These are phyloP conservation scores for Stigmatopora nigra DNA, from an alignment of 2,113 vertebrate species.

Conservation along the genomic window DNA sequence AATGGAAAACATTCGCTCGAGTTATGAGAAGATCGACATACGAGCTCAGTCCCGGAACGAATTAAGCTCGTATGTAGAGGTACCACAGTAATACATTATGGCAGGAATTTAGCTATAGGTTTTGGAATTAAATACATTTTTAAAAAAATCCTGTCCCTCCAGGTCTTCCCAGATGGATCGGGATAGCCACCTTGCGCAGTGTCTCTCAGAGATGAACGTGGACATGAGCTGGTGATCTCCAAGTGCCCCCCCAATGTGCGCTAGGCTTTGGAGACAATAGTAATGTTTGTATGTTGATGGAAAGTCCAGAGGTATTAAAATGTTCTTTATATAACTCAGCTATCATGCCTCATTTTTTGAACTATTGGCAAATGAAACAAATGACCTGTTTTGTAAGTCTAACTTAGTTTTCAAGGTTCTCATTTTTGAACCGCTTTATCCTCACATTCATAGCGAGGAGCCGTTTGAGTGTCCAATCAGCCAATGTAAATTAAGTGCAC, in stretches of 20 bases:
- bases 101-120: not conserved
- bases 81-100: too few relatives aligned
- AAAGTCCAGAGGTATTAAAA: not conserved
- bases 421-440: too few relatives aligned
- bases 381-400: too few relatives aligned
- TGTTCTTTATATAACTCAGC: not conserved
- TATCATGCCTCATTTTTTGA: not conserved
- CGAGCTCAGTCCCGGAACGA: too few relatives aligned
- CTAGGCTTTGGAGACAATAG: not conserved
- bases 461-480: too few relatives aligned
- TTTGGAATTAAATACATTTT: not conserved
- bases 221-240: constrained; percentile 77
- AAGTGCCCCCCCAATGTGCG: not conserved
- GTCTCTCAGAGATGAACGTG: constrained; percentile 78
- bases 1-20: too few relatives aligned
- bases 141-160: constrained; percentile 17
- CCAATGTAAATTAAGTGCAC: too few relatives aligned
- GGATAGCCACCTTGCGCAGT: constrained; percentile 82
- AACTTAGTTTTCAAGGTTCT: too few relatives aligned
- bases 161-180: constrained; percentile 80
- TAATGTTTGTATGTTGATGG: not conserved
- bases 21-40: too few relatives aligned
- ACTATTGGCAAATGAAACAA: too few relatives aligned
- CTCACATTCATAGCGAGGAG: too few relatives aligned
- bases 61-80: too few relatives aligned